Evolutionary conservation across 2,797 vertebrate genomes (phyloP).

Genomic region (Kryptopterus vitreolus): DNA sequence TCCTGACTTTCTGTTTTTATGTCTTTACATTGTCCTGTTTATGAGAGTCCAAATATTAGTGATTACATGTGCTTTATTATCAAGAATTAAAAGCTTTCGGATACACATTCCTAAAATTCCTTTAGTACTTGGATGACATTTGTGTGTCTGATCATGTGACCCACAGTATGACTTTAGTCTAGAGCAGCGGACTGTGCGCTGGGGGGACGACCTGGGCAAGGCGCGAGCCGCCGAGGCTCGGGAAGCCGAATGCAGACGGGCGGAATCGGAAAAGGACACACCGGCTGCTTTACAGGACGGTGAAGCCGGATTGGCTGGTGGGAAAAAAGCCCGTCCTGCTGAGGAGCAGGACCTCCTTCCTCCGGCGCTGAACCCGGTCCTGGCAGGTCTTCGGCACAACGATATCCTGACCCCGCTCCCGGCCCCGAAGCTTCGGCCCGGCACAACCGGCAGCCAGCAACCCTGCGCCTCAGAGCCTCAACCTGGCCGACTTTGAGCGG

Average conservation of each 20-base stretch:
- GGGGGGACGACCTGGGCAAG: slow-evolving; percentile 85
- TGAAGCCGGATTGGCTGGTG: slow-evolving; percentile 57
- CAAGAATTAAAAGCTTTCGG: background rate
- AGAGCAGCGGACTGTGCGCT: slow-evolving; percentile 85
- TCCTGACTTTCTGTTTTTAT: too few species aligned
- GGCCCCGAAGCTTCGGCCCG: slow-evolving; percentile 80
- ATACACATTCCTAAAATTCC: background rate
- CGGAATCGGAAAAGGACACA: slow-evolving; percentile 70
- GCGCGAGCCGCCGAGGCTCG: slow-evolving; percentile 81
- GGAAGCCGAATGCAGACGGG: slow-evolving; percentile 72
- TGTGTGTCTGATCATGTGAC: background rate
- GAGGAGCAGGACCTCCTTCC: slow-evolving; percentile 76
- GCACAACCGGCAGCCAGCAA: slow-evolving; percentile 76
- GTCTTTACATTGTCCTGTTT: too few species aligned
- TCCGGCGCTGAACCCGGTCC: slow-evolving; percentile 88
- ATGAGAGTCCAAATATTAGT: background rate
- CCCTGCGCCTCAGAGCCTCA: slow-evolving; percentile 83
- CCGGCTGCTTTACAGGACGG: slow-evolving; percentile 65
- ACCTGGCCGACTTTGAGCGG: slow-evolving; percentile 95
- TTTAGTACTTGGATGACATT: background rate
- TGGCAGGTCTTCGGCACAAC: slow-evolving; percentile 89
- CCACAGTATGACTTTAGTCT: slow-evolving; percentile 93
- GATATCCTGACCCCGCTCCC: slow-evolving; percentile 92
- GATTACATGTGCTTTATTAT: background rate
- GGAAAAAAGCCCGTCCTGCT: slow-evolving; percentile 58